phyloP scores from a whole-genome alignment of 1,140 invertebrate species.

The Leucophenga varia region DNA sequence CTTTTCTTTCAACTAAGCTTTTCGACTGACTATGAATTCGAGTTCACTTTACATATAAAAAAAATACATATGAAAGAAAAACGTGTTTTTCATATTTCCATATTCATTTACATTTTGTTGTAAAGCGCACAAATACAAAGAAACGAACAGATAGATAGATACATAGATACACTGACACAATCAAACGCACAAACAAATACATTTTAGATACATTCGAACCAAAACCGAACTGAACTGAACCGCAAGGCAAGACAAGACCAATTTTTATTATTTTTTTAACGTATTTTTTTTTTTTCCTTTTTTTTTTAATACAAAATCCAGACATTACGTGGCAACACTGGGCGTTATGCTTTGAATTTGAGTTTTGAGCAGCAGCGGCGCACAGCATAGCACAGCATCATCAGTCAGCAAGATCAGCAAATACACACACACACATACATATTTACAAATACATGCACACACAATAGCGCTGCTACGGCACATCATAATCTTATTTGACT shows the following conservation, averaged over 20 bases:
- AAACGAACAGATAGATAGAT: constrained; percentile 4
- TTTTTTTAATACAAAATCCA: constrained; percentile 24
- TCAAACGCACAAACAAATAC: constrained; percentile 8
- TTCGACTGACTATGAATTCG: too few relatives aligned
- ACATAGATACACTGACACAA: neutral
- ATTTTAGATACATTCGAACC: constrained; percentile 6
- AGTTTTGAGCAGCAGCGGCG: too few relatives aligned
- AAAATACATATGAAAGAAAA: constrained; percentile 18
- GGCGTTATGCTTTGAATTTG: too few relatives aligned
- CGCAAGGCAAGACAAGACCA: too few relatives aligned
- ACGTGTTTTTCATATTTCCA: constrained; percentile 46
- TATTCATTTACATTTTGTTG: constrained; percentile 36
- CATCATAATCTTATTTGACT: too few relatives aligned
- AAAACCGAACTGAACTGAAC: too few relatives aligned
- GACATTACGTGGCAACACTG: too few relatives aligned
- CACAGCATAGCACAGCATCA: too few relatives aligned
- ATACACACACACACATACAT: constrained; percentile 23
- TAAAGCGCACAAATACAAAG: neutral
- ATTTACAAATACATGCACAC: constrained; percentile 33
- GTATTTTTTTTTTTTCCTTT: too few relatives aligned
- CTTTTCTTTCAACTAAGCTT: constrained; percentile 21
- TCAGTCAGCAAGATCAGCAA: too few relatives aligned
- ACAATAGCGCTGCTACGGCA: too few relatives aligned
- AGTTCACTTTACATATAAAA: constrained; percentile 35
- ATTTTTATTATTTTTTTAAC: too few relatives aligned